These are phyloP conservation scores for Nyctereutes procyonoides DNA, from an alignment of 2,113 vertebrate species.

Conservation along the genomic window DNA sequence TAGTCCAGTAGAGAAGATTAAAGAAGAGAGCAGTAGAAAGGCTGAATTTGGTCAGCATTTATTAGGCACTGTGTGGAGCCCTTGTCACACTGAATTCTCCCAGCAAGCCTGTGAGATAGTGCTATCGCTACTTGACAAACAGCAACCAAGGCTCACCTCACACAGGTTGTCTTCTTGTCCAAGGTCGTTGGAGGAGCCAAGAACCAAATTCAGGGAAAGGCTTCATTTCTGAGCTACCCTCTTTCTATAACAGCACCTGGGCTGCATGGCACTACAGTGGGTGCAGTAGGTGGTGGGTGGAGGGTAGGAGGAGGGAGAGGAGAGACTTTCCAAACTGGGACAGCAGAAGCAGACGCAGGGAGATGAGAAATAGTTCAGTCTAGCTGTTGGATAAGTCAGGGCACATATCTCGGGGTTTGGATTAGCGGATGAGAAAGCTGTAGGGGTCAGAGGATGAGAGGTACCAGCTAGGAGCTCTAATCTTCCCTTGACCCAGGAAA, in stretches of 20 bases:
- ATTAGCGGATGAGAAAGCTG: background rate
- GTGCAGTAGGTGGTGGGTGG: fast-evolving
- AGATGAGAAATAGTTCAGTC: background rate
- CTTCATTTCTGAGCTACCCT: background rate
- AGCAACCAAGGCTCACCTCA: background rate
- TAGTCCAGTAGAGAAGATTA: background rate
- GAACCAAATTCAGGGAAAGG: background rate
- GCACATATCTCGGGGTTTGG: too few species aligned
- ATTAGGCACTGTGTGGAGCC: background rate
- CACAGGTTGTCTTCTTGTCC: background rate
- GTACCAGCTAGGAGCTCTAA: background rate
- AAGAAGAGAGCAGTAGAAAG: background rate
- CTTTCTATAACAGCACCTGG: background rate
- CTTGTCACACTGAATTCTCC: background rate
- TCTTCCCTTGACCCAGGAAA: background rate
- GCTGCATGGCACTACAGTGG: background rate
- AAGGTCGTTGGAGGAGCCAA: background rate
- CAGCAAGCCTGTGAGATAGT: background rate
- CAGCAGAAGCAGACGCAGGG: background rate
- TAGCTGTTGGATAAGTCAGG: background rate
- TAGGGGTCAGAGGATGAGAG: background rate
- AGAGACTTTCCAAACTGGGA: background rate
- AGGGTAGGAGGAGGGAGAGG: too few species aligned
- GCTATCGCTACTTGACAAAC: background rate
- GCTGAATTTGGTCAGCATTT: background rate